phyloP scores from a whole-genome alignment of 2,113 vertebrate genomes.

The Protomyctophum bolini region DNA sequence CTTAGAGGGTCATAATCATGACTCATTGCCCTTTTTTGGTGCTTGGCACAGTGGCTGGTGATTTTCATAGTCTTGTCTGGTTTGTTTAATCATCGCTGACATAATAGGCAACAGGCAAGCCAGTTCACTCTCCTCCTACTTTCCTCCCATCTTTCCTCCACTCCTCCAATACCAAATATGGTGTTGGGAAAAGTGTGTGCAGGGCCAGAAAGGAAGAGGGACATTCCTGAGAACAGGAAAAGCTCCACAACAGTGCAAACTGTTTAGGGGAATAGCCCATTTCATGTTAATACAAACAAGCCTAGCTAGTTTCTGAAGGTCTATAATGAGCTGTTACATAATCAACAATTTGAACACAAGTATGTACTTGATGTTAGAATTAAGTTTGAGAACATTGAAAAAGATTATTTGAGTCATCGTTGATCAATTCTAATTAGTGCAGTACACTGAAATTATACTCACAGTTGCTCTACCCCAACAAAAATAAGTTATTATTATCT shows the following conservation, averaged over 20 bases:
- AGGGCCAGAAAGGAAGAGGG: constrained; percentile 69
- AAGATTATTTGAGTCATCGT: not conserved
- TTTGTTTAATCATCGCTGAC: constrained; percentile 75
- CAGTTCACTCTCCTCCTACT: constrained; percentile 66
- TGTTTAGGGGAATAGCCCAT: constrained; percentile 34
- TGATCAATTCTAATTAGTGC: not conserved
- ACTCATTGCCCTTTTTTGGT: constrained; percentile 69
- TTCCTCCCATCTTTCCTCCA: constrained; percentile 44
- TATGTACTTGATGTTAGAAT: not conserved
- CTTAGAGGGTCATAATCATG: constrained; percentile 32
- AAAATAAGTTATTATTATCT: not conserved
- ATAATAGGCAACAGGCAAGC: constrained; percentile 61
- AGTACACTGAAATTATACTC: not conserved
- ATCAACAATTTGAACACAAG: not conserved
- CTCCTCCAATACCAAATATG: constrained; percentile 82
- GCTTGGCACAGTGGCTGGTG: constrained; percentile 43
- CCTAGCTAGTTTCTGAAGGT: not conserved
- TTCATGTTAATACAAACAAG: constrained; percentile 23
- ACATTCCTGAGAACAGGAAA: constrained; percentile 79
- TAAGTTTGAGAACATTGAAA: constrained; percentile 1
- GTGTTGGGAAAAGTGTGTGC: constrained; percentile 73
- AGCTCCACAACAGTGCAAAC: constrained; percentile 55
- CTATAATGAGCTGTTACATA: constrained; percentile 22
- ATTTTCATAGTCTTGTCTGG: constrained; percentile 42
- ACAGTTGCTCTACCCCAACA: not conserved